Conservation (phyloP, 2,888 invertebrate species). For the Sipunculus nudus region DNA sequence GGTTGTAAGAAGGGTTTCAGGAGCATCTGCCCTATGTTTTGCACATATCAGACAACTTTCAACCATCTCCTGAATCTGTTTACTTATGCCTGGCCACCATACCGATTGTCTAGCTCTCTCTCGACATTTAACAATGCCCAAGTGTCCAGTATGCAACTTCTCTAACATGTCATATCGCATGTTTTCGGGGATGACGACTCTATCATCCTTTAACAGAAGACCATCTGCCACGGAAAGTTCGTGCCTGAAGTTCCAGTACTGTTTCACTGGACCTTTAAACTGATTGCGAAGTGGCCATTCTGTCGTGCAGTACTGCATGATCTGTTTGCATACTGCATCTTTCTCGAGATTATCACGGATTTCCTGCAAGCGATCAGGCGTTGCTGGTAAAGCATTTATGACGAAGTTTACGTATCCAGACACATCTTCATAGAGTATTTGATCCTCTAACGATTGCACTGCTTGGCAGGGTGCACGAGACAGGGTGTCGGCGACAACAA, state of each 20-base stretch:
- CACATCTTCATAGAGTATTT: slow-evolving; percentile 20
- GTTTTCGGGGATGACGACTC: background rate
- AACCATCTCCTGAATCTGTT: slow-evolving; percentile 3
- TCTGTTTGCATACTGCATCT: too few species aligned
- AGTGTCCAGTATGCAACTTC: slow-evolving; percentile 17
- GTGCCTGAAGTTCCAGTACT: background rate
- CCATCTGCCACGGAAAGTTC: slow-evolving; percentile 6
- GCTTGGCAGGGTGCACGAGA: slow-evolving; percentile 33
- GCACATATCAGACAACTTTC: slow-evolving; percentile 1
- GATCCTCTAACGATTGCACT: slow-evolving; percentile 1
- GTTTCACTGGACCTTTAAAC: background rate
- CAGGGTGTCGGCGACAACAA: slow-evolving; percentile 52
- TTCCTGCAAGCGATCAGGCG: slow-evolving; percentile 25
- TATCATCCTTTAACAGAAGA: slow-evolving; percentile 3
- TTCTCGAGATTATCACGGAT: slow-evolving; percentile 6
- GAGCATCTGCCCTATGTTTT: background rate
- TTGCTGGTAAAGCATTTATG: slow-evolving; percentile 21
- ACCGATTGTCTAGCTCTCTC: slow-evolving; percentile 7
- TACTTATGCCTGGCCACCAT: slow-evolving; percentile 19
- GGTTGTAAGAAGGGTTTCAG: too few species aligned
- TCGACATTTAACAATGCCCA: slow-evolving; percentile 16
- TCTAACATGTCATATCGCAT: background rate
- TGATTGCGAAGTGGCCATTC: slow-evolving; percentile 29
- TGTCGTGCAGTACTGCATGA: background rate
- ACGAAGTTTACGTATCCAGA: slow-evolving; percentile 20